Evolutionary conservation across 2,888 invertebrate species (phyloP), one percentile per base, ranked within the genome.

Genomic region (Hylaea fasciaria): DNA sequence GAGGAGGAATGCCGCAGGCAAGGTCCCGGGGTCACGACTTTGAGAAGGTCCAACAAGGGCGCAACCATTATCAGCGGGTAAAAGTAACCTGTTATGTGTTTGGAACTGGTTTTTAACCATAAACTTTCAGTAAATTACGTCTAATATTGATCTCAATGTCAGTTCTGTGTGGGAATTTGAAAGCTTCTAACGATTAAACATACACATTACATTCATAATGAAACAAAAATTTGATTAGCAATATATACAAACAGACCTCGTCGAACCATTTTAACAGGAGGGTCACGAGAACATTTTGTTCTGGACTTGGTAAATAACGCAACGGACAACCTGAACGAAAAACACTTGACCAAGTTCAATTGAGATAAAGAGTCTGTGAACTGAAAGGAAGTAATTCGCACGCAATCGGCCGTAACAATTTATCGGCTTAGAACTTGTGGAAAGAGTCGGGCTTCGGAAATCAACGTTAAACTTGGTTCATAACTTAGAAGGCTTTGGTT

Each of bases 21-120:
- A 86, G 85, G 87, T 82, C 81, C 83, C 77, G 83, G 83, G 90
- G 87, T 90, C 89, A 90, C 89, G 89, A 89, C 87, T 89, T 85
- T 85, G 84, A 82, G 83, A 87, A 86, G 86, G 85, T 83, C 83
- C 82, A 75, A 78, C 88, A 87, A 86, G 86, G 84, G 83, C 86
- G 82, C 76, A 70, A 62, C 71, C 74, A 77, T 78, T 80, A 80
- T 80, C 63, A 65, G 56, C 62, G 59, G 65, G 62, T 65, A 74
- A 74, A 66, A 62, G 70, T 65, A 71, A 71, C 69, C 70, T 70
- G 70, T 74, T 71, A 70, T 75, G 71, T 69, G 59, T 60, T 60
- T 59, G 41, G 71, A 83, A 83, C 83, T 70, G 82, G 83, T 83
- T 83, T 74, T 65, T 60, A 50, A 51, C 41, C 57, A 61, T 65